Evolutionary conservation across 2,888 invertebrate genomes (phyloP).

Genomic region (Trisateles emortualis): DNA sequence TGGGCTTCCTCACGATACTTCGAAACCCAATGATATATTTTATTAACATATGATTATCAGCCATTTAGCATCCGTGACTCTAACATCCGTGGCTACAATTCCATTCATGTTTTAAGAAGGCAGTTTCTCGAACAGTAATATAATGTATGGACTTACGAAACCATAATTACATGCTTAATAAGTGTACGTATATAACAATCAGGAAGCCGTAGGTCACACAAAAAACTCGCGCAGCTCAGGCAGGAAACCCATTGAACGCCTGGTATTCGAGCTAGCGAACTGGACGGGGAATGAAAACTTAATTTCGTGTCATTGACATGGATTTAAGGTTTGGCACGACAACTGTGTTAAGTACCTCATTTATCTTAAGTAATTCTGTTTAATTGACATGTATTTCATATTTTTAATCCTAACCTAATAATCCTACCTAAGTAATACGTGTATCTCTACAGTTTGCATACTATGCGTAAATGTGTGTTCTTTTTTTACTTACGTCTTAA

Average conservation of each 20-base stretch:
- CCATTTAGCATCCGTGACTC: slow-evolving; percentile 7
- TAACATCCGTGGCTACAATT: slow-evolving; percentile 14
- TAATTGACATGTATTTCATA: too few species aligned
- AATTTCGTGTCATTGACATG: slow-evolving; percentile 25
- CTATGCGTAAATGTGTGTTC: too few species aligned
- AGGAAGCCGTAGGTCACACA: slow-evolving; percentile 41
- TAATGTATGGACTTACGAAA: slow-evolving; percentile 38
- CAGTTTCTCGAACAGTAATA: slow-evolving; percentile 27
- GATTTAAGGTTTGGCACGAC: not conserved
- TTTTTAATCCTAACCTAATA: too few species aligned
- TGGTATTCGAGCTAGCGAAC: slow-evolving; percentile 23
- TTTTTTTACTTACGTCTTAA: too few species aligned
- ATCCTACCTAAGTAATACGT: too few species aligned
- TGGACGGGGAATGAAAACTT: slow-evolving; percentile 26
- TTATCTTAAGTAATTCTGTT: not conserved
- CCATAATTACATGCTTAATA: slow-evolving; percentile 37
- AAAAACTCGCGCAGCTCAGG: slow-evolving; percentile 31
- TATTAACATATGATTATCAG: slow-evolving; percentile 12
- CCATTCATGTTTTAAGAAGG: slow-evolving; percentile 11
- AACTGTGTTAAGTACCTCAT: not conserved
- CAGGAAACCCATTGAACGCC: slow-evolving; percentile 39
- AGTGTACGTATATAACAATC: slow-evolving; percentile 35
- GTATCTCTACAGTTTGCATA: too few species aligned
- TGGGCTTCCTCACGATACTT: slow-evolving; percentile 41
- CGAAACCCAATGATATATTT: slow-evolving; percentile 16